phyloP scores from a whole-genome alignment of 2,888 invertebrate species.

The Lasioglossum marginatum region DNA sequence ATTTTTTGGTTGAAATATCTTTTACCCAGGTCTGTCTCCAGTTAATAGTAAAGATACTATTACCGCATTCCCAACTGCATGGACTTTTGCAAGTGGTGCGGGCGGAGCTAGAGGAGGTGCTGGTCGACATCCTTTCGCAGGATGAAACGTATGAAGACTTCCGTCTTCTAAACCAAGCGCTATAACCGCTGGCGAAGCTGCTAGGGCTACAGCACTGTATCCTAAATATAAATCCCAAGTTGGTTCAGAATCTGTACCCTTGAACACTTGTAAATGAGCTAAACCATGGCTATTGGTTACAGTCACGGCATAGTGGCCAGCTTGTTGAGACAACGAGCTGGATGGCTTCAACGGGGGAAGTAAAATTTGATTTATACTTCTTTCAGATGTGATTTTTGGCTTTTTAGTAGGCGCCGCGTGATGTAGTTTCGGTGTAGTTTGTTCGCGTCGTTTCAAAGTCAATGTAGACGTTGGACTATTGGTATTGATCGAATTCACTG shows the following conservation, averaged over 20 bases:
- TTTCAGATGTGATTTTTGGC: slow-evolving; percentile 77
- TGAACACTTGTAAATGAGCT: slow-evolving; percentile 81
- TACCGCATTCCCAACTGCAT: slow-evolving; percentile 82
- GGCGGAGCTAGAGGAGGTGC: slow-evolving; percentile 82
- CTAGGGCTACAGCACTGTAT: slow-evolving; percentile 81
- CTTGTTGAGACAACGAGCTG: slow-evolving; percentile 80
- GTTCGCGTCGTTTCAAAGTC: slow-evolving; percentile 80
- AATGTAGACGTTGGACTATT: slow-evolving; percentile 71
- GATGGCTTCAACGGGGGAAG: slow-evolving; percentile 80
- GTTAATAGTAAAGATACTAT: slow-evolving; percentile 16
- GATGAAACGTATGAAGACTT: slow-evolving; percentile 81
- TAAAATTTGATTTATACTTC: slow-evolving; percentile 73
- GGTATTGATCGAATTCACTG: slow-evolving; percentile 69
- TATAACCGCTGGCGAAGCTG: slow-evolving; percentile 81
- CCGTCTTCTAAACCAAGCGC: slow-evolving; percentile 82
- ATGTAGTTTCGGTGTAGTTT: slow-evolving; percentile 71
- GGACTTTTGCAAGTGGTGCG: slow-evolving; percentile 81
- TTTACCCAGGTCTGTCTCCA: too few relatives aligned
- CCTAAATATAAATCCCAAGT: slow-evolving; percentile 82
- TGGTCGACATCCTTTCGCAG: slow-evolving; percentile 80
- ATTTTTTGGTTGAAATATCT: too few relatives aligned
- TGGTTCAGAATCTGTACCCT: slow-evolving; percentile 80
- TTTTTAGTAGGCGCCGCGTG: slow-evolving; percentile 74
- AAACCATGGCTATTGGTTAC: slow-evolving; percentile 80
- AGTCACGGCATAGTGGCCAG: slow-evolving; percentile 82